Evolutionary conservation across 2,797 vertebrate species (phyloP).

Genomic region (Psittacula echo): DNA sequence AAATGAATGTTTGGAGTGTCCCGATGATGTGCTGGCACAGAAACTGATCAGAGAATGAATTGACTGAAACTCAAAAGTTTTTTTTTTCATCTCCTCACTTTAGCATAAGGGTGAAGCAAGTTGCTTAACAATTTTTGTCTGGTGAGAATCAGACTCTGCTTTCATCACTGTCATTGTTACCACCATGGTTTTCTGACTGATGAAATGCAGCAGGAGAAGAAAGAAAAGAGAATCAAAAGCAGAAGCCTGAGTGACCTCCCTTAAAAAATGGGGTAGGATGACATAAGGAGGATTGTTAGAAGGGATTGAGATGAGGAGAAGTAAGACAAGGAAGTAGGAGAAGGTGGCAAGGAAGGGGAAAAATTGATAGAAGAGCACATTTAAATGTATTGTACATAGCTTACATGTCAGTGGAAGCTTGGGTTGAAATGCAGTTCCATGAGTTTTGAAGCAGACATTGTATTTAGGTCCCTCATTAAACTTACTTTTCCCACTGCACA

Average conservation of each 20-base stretch:
- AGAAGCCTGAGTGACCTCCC: not conserved
- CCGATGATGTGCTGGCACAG: not conserved
- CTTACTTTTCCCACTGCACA: slow-evolving; percentile 9
- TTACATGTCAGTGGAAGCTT: not conserved
- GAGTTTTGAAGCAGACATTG: not conserved
- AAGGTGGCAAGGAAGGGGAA: not conserved
- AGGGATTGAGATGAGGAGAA: not conserved
- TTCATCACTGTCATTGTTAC: not conserved
- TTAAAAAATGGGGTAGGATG: not conserved
- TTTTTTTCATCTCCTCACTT: not conserved
- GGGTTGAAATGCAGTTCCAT: not conserved
- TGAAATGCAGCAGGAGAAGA: not conserved
- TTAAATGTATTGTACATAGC: not conserved
- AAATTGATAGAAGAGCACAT: not conserved
- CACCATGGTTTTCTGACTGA: not conserved
- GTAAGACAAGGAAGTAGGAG: not conserved
- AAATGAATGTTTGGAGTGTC: accelerated
- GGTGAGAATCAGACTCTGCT: not conserved
- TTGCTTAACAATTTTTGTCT: not conserved
- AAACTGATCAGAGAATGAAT: not conserved
- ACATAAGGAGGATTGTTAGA: not conserved
- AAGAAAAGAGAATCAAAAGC: not conserved
- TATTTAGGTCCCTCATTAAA: slow-evolving; percentile 16
- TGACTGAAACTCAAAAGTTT: not conserved
- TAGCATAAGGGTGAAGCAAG: not conserved